Percentiles rank a stretch among this genome's conserved stretches.
phyloP scores from a whole-genome alignment of 1,140 invertebrate genomes.

The Pseudachorutes palmiensis region DNA sequence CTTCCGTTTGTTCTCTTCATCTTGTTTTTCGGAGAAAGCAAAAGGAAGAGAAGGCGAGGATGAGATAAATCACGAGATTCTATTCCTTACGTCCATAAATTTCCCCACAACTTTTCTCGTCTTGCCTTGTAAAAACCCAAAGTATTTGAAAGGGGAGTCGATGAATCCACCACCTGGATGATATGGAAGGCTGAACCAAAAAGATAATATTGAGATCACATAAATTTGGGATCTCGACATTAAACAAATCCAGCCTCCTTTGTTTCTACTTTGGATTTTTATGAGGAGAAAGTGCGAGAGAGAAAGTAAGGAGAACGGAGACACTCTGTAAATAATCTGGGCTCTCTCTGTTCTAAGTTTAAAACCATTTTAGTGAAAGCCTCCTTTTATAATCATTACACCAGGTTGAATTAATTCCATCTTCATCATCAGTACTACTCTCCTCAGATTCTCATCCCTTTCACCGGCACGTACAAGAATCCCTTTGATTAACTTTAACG shows the following conservation, averaged over 20 bases:
- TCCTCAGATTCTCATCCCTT: too few species aligned
- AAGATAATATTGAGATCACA: neutral
- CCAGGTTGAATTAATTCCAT: neutral
- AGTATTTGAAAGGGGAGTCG: neutral
- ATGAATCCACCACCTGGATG: neutral
- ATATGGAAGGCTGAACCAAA: neutral
- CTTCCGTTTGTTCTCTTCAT: neutral
- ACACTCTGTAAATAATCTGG: conserved; percentile 3
- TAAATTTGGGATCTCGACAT: neutral
- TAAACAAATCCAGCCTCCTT: neutral
- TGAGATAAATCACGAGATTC: conserved; percentile 35
- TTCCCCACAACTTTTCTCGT: conserved; percentile 7
- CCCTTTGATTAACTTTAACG: too few species aligned
- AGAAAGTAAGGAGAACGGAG: neutral
- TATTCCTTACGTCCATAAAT: conserved; percentile 32
- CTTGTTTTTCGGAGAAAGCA: conserved; percentile 13
- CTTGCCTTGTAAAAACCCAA: neutral
- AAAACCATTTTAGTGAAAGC: neutral
- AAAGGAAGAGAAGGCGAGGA: conserved; percentile 18
- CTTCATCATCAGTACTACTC: too few species aligned
- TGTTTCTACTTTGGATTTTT: neutral
- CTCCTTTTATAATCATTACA: neutral
- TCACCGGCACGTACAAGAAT: too few species aligned
- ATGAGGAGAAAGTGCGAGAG: neutral
- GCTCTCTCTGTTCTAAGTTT: neutral